These are phyloP conservation scores for Saturnia pavonia DNA, from an alignment of 2,888 invertebrate genomes.

Conservation along the genomic window DNA sequence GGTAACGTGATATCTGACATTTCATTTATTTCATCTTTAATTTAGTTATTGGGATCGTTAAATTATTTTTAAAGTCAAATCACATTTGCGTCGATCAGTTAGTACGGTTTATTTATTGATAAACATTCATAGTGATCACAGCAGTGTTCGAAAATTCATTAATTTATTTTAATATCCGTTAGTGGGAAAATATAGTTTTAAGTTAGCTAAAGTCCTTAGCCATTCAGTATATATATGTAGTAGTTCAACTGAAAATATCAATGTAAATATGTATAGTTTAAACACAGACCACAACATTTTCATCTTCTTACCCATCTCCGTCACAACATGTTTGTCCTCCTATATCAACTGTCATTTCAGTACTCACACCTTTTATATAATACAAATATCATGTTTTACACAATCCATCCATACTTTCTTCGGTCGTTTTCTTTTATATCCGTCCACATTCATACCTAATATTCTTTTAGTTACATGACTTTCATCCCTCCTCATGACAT, in stretches of 20 bases:
- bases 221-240: background rate
- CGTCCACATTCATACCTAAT: too few relatives aligned
- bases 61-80: background rate
- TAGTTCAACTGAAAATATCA: background rate
- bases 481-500: too few relatives aligned
- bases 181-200: background rate
- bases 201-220: background rate
- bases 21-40: slow-evolving; percentile 32
- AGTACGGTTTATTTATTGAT: background rate
- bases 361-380: too few relatives aligned
- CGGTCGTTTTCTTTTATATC: too few relatives aligned
- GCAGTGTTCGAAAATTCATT: background rate
- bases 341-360: too few relatives aligned
- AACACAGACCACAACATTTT: background rate
- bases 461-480: too few relatives aligned
- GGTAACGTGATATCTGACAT: slow-evolving; percentile 36
- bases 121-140: background rate
- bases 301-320: too few relatives aligned
- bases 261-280: background rate
- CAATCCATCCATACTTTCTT: too few relatives aligned
- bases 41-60: slow-evolving; percentile 19
- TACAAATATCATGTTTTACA: too few relatives aligned
- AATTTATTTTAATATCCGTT: background rate
- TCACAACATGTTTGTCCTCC: too few relatives aligned
- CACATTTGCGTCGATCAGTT: background rate